These are phyloP conservation scores for Ailuropoda melanoleuca DNA, from an alignment of 2,113 vertebrate species.

Conservation along the genomic window DNA sequence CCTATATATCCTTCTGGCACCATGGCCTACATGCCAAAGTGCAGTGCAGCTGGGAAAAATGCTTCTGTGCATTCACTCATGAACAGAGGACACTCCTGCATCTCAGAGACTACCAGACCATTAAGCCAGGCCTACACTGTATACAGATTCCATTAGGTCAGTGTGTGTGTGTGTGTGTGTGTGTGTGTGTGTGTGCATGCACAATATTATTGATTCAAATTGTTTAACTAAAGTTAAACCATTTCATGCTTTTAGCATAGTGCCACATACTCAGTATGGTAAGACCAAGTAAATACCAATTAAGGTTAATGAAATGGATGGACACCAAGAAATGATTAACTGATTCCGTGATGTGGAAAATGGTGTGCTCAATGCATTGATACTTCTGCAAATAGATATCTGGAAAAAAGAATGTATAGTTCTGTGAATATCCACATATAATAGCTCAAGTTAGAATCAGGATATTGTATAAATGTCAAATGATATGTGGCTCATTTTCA, in stretches of 20 bases:
- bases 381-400: neutral
- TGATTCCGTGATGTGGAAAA: neutral
- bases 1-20: neutral
- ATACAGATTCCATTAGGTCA: neutral
- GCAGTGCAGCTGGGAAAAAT: neutral
- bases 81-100: neutral
- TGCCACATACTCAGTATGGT: neutral
- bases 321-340: neutral
- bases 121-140: neutral
- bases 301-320: conserved; percentile 28
- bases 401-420: neutral
- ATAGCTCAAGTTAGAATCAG: neutral
- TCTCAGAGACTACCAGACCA: neutral
- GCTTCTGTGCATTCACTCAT: neutral
- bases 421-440: neutral
- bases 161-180: neutral
- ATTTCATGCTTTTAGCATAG: neutral
- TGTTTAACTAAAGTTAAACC: conserved; percentile 33
- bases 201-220: neutral
- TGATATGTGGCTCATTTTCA: neutral
- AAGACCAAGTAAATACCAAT: conserved; percentile 33
- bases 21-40: neutral
- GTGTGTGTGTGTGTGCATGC: neutral
- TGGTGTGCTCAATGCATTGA: neutral
- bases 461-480: neutral